A percentile compares a stretch with the other conserved stretches of the same genome.
These are phyloP conservation scores for Phylloscopus collybita DNA, from an alignment of 2,797 vertebrate species.

Conservation along the genomic window DNA sequence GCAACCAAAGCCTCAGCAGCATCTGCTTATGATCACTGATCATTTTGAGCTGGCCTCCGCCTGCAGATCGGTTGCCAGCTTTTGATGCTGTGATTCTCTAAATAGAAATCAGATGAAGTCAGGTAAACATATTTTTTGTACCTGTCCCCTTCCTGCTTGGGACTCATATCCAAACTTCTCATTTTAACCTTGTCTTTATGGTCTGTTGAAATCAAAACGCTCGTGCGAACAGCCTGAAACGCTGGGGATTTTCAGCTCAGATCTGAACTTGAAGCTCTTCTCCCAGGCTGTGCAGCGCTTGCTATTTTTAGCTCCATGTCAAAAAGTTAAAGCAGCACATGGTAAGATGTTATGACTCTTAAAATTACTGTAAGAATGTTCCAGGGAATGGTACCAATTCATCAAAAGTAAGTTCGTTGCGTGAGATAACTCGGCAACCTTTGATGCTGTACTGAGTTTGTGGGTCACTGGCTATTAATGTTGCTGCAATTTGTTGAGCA, in stretches of 20 bases:
- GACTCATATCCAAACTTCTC: slow-evolving; percentile 14
- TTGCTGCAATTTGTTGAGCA: slow-evolving; percentile 45
- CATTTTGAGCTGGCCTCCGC: neutral
- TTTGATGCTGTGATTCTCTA: neutral
- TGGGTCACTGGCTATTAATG: slow-evolving; percentile 35
- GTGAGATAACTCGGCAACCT: slow-evolving; percentile 13
- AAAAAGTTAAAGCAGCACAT: slow-evolving; percentile 59
- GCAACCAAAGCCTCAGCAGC: neutral
- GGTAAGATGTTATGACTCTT: slow-evolving; percentile 64
- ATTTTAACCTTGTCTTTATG: slow-evolving; percentile 23
- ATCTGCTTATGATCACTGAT: slow-evolving; percentile 1
- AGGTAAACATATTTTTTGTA: neutral
- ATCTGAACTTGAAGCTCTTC: slow-evolving; percentile 50
- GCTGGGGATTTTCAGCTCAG: slow-evolving; percentile 50
- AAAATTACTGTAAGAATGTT: slow-evolving; percentile 64
- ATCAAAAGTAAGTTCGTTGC: slow-evolving; percentile 40
- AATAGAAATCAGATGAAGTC: slow-evolving; percentile 17
- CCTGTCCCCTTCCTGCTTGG: slow-evolving; percentile 6
- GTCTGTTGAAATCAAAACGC: slow-evolving; percentile 33
- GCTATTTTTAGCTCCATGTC: slow-evolving; percentile 66
- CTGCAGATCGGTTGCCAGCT: neutral
- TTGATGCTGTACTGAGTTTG: slow-evolving; percentile 11
- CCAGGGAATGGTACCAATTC: slow-evolving; percentile 46
- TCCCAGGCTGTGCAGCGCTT: slow-evolving; percentile 41
- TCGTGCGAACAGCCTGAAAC: slow-evolving; percentile 3